Percentiles rank a stretch among this genome's conserved stretches.
These are phyloP conservation scores for Chelonus formosanus DNA, from an alignment of 2,888 invertebrate species.

Conservation along the genomic window DNA sequence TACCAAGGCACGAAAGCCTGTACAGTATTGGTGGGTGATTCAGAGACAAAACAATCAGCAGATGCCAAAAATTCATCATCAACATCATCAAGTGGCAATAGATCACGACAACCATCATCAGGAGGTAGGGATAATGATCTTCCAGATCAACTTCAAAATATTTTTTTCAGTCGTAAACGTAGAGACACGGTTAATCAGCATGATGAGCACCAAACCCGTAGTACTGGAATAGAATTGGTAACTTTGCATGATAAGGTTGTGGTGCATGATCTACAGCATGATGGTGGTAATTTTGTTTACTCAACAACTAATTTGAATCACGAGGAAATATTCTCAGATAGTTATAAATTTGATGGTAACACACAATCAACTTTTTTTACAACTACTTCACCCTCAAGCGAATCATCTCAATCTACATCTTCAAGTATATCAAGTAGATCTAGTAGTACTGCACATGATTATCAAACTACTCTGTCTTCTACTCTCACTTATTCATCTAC, in stretches of 20 bases:
- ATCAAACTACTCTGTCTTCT: too few species aligned
- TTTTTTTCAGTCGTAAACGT: conserved; percentile 72
- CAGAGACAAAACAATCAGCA: conserved; percentile 76
- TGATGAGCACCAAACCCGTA: conserved; percentile 46
- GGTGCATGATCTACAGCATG: conserved; percentile 32
- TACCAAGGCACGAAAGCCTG: conserved; percentile 85
- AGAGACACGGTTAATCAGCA: conserved; percentile 74
- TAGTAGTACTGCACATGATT: too few species aligned
- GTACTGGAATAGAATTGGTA: conserved; percentile 34
- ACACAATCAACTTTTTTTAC: too few species aligned
- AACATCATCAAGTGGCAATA: conserved; percentile 67
- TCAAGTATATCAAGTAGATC: too few species aligned
- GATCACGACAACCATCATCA: conserved; percentile 60
- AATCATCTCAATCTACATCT: too few species aligned
- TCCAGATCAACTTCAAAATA: conserved; percentile 31
- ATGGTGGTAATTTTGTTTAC: conserved; percentile 45
- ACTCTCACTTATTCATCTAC: too few species aligned
- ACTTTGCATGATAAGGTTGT: conserved; percentile 25
- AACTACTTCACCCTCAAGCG: too few species aligned
- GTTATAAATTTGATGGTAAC: too few species aligned
- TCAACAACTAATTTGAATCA: conserved; percentile 12
- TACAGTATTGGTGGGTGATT: conserved; percentile 83
- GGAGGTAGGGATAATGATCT: conserved; percentile 65
- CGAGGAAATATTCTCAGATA: background rate
- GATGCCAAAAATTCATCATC: conserved; percentile 78